Evolutionary conservation across 2,888 invertebrate species (phyloP).

Genomic region (Mesorhabditis spiculigera): DNA sequence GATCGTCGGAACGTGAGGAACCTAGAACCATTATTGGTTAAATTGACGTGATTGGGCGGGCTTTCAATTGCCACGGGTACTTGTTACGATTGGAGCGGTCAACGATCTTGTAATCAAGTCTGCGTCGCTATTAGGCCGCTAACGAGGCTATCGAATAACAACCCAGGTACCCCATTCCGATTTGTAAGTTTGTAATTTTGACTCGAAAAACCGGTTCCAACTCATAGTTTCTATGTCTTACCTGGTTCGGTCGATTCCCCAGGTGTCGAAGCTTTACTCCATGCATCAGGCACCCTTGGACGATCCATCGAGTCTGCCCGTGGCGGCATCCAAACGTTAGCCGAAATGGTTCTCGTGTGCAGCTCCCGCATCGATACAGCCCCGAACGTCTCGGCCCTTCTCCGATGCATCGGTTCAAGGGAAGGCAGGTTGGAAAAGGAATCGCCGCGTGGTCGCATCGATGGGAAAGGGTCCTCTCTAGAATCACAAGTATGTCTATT

Average conservation of each 20-base stretch:
- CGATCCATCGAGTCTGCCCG: slow-evolving; percentile 10
- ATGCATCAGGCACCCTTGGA: slow-evolving; percentile 1
- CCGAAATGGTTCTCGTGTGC: slow-evolving; percentile 16
- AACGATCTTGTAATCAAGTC: too few relatives aligned
- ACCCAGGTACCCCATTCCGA: too few relatives aligned
- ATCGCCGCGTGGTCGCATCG: slow-evolving; percentile 9
- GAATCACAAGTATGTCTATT: too few relatives aligned
- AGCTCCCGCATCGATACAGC: slow-evolving; percentile 3
- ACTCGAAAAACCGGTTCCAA: not conserved
- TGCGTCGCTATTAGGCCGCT: too few relatives aligned
- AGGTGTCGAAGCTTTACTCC: not conserved
- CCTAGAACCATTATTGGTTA: not conserved
- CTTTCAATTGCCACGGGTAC: too few relatives aligned
- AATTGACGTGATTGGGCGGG: too few relatives aligned
- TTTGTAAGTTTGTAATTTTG: too few relatives aligned
- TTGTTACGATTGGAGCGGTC: too few relatives aligned
- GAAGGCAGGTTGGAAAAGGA: not conserved
- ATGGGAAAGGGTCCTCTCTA: slow-evolving; percentile 9
- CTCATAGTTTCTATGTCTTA: not conserved
- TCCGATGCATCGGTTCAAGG: not conserved
- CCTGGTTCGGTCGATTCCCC: slow-evolving; percentile 7
- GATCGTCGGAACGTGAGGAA: not conserved
- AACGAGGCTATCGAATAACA: too few relatives aligned
- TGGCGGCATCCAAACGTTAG: slow-evolving; percentile 27
- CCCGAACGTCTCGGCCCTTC: slow-evolving; percentile 1